phyloP scores from a whole-genome alignment of 2,888 invertebrate genomes.

The Acrobasis consociella region DNA sequence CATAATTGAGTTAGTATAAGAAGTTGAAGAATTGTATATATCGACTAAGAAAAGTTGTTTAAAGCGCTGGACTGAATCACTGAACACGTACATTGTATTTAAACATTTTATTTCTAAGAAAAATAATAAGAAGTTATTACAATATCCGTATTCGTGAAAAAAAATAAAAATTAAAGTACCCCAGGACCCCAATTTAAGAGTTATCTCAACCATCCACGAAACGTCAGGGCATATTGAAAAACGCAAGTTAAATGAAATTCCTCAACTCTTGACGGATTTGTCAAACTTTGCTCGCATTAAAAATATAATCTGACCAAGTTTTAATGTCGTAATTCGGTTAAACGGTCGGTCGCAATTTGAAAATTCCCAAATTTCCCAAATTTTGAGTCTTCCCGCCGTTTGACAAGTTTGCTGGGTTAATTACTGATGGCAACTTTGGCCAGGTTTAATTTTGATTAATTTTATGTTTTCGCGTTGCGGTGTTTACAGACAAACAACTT shows the following conservation, averaged over 20 bases:
- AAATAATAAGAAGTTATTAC: background rate
- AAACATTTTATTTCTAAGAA: too few relatives aligned
- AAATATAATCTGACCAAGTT: slow-evolving; percentile 27
- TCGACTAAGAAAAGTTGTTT: too few relatives aligned
- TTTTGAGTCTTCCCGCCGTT: slow-evolving; percentile 15
- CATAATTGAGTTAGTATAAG: too few relatives aligned
- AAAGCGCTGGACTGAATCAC: too few relatives aligned
- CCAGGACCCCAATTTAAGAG: slow-evolving; percentile 3
- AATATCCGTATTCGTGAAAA: background rate
- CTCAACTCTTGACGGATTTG: slow-evolving; percentile 19
- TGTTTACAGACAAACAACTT: background rate
- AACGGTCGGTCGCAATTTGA: slow-evolving; percentile 21
- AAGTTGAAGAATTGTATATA: too few relatives aligned
- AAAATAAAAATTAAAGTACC: background rate
- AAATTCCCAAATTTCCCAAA: slow-evolving; percentile 14
- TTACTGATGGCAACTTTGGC: slow-evolving; percentile 11
- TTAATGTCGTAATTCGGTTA: slow-evolving; percentile 29
- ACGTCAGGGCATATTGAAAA: slow-evolving; percentile 17
- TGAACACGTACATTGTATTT: too few relatives aligned
- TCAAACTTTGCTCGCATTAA: slow-evolving; percentile 28
- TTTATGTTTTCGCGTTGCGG: slow-evolving; percentile 1
- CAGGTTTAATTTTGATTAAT: slow-evolving; percentile 21
- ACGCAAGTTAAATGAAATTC: slow-evolving; percentile 23
- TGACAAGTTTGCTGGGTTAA: slow-evolving; percentile 23
- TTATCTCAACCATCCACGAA: slow-evolving; percentile 5